Evolutionary conservation across 1,140 invertebrate species (phyloP), one percentile per base, ranked within the genome.

Genomic region (Camponotus floridanus): DNA sequence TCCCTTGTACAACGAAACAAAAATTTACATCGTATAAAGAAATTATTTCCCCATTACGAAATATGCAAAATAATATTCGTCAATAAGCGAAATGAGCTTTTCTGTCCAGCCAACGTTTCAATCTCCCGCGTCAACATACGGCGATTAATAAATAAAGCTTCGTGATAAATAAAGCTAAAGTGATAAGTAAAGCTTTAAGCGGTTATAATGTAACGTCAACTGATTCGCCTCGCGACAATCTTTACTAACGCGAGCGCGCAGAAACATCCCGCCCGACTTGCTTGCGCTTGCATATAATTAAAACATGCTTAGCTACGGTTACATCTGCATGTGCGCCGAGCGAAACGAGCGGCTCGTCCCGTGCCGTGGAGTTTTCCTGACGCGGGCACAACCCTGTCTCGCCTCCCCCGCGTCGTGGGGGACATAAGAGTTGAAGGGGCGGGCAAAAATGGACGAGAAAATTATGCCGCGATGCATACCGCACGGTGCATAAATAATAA

Each of bases 281-380:
- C 55, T 55, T 70, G 65, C 80, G 64, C 55, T 51, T 71, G 86
- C 86, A 88, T 88, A 88, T 88, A 83, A 91, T 90, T 91, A 91
- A 91, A 91, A 90, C 71, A 57, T 81, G 85, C 87, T 91, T 90
- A 91, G 62, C 76, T 26, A 21, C 31, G 85, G 68, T 86, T 86
- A 65, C 73, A 65, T 86, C 76, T 76, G 68, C 68, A 68, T 78
- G 81, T 76, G 67, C 59, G 73, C 71, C 48, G 68, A 65, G 71
- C 64, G 83, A 78, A 88, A 74, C 59, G 31, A 45, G 26, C 39
- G 39, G 67, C 36, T 59, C 68, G 79, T 73, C 68, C 79, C 45
- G 55, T 51, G 42, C 39, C 68, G 26, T 26, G 18, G 79, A 83
- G 55, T 74, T 83, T 83, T 74, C 79, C 79, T 73, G 79, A 83